phyloP scores from a whole-genome alignment of 2,113 vertebrate species.

The Perccottus glenii region DNA sequence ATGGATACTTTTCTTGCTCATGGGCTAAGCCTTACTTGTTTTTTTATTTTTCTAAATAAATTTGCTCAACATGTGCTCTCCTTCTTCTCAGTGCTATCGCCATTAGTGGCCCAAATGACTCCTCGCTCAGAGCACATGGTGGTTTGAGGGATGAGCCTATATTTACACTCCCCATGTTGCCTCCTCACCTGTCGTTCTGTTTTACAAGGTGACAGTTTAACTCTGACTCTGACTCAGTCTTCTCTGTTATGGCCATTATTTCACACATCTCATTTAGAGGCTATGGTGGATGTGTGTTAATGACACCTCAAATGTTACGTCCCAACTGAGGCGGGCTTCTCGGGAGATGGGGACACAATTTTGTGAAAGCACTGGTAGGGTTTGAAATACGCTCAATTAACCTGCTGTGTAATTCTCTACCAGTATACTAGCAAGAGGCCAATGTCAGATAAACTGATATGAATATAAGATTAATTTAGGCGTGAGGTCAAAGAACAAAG shows the following conservation, averaged over 20 bases:
- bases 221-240: slow-evolving; percentile 63
- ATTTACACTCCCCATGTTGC: slow-evolving; percentile 64
- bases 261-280: slow-evolving; percentile 15
- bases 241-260: slow-evolving; percentile 25
- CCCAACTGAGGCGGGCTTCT: slow-evolving; percentile 7
- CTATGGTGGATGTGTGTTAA: slow-evolving; percentile 4
- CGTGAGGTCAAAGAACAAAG: neutral
- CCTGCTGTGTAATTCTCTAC: neutral
- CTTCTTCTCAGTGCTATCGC: neutral
- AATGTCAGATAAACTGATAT: neutral
- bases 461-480: neutral
- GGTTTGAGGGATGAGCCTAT: slow-evolving; percentile 60
- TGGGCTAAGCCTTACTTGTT: too few relatives aligned
- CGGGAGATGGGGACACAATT: neutral
- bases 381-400: neutral
- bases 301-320: slow-evolving; percentile 24
- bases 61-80: slow-evolving; percentile 6
- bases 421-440: neutral
- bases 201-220: slow-evolving; percentile 70
- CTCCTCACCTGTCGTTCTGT: slow-evolving; percentile 69
- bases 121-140: slow-evolving; percentile 26
- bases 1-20: neutral
- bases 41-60: neutral
- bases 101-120: slow-evolving; percentile 11
- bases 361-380: too few relatives aligned